A percentile compares a stretch with the other conserved stretches of the same genome.
These are phyloP conservation scores for Antechinus flavipes DNA, from an alignment of 2,113 vertebrate genomes.

Conservation along the genomic window DNA sequence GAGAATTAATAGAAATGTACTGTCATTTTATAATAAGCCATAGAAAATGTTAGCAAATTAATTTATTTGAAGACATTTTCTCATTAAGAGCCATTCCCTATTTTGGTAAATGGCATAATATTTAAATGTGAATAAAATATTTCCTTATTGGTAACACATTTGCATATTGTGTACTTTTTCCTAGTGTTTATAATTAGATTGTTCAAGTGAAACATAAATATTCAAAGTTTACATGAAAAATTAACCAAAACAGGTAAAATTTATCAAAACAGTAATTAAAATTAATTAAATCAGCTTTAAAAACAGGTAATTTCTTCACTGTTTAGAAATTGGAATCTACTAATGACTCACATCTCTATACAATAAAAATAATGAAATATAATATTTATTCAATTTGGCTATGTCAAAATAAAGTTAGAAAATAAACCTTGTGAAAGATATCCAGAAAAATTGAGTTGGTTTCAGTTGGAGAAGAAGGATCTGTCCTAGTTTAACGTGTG, in stretches of 20 bases:
- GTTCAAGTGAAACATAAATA: not conserved
- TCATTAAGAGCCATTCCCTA: not conserved
- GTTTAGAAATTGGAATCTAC: not conserved
- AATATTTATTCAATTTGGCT: not conserved
- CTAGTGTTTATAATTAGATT: not conserved
- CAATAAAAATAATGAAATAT: not conserved
- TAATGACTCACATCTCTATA: not conserved
- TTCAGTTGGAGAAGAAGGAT: not conserved
- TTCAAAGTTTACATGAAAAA: not conserved
- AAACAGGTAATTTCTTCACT: not conserved
- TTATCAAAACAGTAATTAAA: not conserved
- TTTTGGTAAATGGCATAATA: not conserved
- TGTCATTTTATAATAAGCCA: slow-evolving; percentile 34
- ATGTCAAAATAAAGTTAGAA: not conserved
- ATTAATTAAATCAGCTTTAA: not conserved
- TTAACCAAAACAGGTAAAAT: not conserved
- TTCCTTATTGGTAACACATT: not conserved
- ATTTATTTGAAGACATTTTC: not conserved
- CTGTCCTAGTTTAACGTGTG: not conserved
- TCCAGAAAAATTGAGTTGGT: not conserved
- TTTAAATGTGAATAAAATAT: not conserved
- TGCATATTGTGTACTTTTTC: not conserved
- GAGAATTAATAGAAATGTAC: not conserved
- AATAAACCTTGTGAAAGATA: not conserved
- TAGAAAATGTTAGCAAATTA: not conserved